phyloP scores from a whole-genome alignment of 2,797 vertebrate species.

The Perodicticus potto region DNA sequence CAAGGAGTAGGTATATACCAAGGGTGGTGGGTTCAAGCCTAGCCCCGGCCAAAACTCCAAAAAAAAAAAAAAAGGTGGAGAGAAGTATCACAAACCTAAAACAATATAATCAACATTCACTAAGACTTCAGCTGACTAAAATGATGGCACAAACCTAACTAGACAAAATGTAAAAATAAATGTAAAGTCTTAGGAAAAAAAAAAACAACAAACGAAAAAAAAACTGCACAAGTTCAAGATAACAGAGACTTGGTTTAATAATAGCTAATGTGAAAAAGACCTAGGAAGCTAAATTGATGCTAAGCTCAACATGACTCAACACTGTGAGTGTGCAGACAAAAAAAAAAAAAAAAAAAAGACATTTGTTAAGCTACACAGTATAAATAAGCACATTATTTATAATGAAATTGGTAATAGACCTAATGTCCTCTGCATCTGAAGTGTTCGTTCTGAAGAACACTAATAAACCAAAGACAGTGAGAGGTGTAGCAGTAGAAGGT shows the following conservation, averaged over 20 bases:
- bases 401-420: background rate
- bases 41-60: background rate
- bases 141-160: conserved; percentile 14
- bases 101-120: background rate
- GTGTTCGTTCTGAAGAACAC: conserved; percentile 34
- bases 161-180: conserved; percentile 44
- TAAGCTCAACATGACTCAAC: conserved; percentile 3
- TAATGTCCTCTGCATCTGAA: background rate
- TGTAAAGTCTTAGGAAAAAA: conserved; percentile 28
- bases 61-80: conserved; percentile 33
- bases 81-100: background rate
- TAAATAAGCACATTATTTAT: conserved; percentile 8
- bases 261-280: conserved; percentile 33
- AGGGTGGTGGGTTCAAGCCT: no score
- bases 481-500: background rate
- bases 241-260: background rate
- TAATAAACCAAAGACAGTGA: conserved; percentile 50
- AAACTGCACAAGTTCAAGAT: background rate
- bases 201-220: background rate
- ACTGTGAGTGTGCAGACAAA: background rate
- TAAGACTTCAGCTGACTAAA: conserved; percentile 21
- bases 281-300: conserved; percentile 6
- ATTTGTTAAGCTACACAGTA: background rate
- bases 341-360: background rate
- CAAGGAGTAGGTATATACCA: no score